These are phyloP conservation scores for Protosalanx chinensis DNA, from an alignment of 2,797 vertebrate species.

Conservation along the genomic window DNA sequence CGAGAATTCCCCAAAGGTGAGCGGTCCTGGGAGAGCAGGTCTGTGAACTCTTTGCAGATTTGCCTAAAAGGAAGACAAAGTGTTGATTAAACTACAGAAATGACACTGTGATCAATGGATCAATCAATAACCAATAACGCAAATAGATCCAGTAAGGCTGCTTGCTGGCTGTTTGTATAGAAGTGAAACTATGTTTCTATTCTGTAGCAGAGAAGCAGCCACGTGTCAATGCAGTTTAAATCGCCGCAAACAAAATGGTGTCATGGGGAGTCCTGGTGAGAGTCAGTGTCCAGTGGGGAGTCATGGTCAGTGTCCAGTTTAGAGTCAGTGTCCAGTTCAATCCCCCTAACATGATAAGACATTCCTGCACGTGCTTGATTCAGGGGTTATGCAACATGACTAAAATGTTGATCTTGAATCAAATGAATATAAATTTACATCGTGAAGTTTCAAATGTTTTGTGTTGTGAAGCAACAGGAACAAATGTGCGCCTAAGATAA, in stretches of 20 bases:
- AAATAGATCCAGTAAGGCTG: no score
- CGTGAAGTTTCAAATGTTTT: no score
- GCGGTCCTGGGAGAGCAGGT: conserved; percentile 99
- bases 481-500: background rate
- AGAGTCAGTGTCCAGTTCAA: conserved; percentile 23
- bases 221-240: conserved; percentile 53
- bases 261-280: conserved; percentile 1
- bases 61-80: conserved; percentile 79
- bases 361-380: conserved; percentile 3
- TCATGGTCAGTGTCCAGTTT: no score
- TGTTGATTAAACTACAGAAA: conserved; percentile 27
- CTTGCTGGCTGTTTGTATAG: background rate
- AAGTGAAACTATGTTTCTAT: background rate
- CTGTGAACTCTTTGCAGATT: conserved; percentile 99
- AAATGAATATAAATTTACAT: background rate
- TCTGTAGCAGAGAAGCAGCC: conserved; percentile 34
- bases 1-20: conserved; percentile 97
- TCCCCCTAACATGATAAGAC: conserved; percentile 8
- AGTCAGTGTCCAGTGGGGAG: background rate
- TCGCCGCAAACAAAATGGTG: conserved; percentile 43
- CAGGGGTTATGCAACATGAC: background rate
- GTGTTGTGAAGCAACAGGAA: background rate
- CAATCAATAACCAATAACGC: no score
- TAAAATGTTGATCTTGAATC: conserved; percentile 1
- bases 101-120: conserved; percentile 1